These are phyloP conservation scores for Rhyacophila brunnea DNA, from an alignment of 1,140 invertebrate genomes.

Conservation along the genomic window DNA sequence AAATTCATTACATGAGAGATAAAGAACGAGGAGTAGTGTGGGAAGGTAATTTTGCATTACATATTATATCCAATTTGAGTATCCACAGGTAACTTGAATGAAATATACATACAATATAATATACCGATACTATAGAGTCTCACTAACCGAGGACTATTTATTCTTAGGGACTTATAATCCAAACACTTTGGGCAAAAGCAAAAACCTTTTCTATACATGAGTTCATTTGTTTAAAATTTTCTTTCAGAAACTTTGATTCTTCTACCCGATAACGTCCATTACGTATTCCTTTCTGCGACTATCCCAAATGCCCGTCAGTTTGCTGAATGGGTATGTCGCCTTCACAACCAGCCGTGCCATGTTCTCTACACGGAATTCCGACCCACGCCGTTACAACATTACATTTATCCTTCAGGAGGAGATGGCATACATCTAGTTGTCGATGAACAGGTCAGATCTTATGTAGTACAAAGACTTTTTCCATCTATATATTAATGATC, in stretches of 20 bases:
- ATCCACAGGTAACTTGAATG: too few species aligned
- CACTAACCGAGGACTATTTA: too few species aligned
- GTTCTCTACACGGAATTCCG: conserved; percentile 99
- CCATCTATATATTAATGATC: too few species aligned
- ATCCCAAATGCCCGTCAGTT: conserved; percentile 99
- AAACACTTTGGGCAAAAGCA: too few species aligned
- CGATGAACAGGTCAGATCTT: conserved; percentile 85
- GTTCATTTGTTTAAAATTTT: too few species aligned
- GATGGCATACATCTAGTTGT: conserved; percentile 97
- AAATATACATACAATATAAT: too few species aligned
- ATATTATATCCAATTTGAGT: too few species aligned
- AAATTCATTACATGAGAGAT: conserved; percentile 99
- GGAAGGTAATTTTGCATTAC: conserved; percentile 57
- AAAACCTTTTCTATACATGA: too few species aligned
- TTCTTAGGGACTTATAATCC: too few species aligned
- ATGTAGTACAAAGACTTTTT: too few species aligned
- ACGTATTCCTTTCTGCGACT: conserved; percentile 98
- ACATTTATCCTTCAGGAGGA: conserved; percentile 92
- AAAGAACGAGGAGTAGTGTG: conserved; percentile 99
- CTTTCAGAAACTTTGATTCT: conserved; percentile 95
- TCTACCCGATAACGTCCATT: conserved; percentile 96
- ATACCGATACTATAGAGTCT: too few species aligned
- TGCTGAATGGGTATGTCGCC: conserved; percentile 96
- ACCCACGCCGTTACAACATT: conserved; percentile 97
- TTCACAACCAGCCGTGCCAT: conserved; percentile 97